Conservation (phyloP, 2,797 vertebrate genomes). For the Ctenosaura bakeri region DNA sequence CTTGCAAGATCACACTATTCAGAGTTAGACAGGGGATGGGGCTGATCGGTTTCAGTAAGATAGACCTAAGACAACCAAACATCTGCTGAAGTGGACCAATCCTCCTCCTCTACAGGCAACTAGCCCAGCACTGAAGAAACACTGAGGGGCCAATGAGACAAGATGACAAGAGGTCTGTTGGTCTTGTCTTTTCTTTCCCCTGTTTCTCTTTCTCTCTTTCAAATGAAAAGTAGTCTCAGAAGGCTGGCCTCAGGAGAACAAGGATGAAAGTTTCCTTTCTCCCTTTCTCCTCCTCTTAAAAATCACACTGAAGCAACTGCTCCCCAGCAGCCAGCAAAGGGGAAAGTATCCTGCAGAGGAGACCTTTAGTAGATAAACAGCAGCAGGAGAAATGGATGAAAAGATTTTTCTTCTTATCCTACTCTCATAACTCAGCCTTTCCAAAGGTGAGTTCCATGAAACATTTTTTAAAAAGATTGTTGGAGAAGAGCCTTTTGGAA, state of each 20-base stretch:
- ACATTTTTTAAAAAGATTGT: neutral
- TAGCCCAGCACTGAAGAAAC: neutral
- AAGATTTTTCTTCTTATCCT: neutral
- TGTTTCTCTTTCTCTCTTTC: too few relatives aligned
- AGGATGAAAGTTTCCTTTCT: neutral
- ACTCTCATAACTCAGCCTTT: neutral
- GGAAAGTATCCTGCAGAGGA: neutral
- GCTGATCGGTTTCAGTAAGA: neutral
- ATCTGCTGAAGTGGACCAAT: neutral
- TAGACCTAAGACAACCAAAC: neutral
- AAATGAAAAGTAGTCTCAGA: constrained; percentile 2
- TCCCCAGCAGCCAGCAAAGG: neutral
- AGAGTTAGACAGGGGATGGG: neutral
- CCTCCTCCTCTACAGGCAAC: neutral
- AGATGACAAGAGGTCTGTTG: neutral
- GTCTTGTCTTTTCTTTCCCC: too few relatives aligned
- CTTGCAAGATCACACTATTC: neutral
- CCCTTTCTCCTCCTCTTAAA: neutral
- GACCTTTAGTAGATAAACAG: neutral
- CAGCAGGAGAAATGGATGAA: neutral
- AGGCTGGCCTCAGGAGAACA: neutral
- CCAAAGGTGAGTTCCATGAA: neutral
- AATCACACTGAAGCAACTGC: neutral
- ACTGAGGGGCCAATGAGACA: neutral
- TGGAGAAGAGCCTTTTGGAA: neutral